These are phyloP conservation scores for Hypsopygia costalis DNA, from an alignment of 2,888 invertebrate species.

Conservation along the genomic window DNA sequence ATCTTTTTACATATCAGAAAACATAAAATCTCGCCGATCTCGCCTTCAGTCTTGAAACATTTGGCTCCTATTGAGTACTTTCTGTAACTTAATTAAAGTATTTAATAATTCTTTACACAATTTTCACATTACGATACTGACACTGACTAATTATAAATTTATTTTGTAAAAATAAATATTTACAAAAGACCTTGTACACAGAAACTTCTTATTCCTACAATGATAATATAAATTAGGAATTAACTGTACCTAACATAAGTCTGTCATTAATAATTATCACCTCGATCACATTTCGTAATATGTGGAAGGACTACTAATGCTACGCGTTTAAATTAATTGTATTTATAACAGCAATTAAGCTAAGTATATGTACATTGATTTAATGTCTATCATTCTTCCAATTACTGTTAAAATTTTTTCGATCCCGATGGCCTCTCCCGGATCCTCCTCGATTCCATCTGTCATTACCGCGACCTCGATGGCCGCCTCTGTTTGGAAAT, in stretches of 20 bases:
- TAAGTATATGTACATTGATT: conserved; percentile 20
- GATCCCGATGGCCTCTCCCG: conserved; percentile 67
- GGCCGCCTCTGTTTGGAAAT: conserved; percentile 64
- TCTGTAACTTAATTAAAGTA: conserved; percentile 38
- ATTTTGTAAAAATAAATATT: conserved; percentile 50
- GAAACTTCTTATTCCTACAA: conserved; percentile 35
- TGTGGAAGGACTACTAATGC: conserved; percentile 51
- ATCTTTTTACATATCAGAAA: conserved; percentile 8
- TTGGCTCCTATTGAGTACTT: conserved; percentile 74
- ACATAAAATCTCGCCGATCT: conserved; percentile 46
- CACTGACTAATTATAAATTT: conserved; percentile 28
- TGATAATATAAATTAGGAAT: conserved; percentile 44
- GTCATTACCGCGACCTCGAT: conserved; percentile 67
- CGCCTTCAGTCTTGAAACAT: conserved; percentile 77
- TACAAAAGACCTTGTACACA: conserved; percentile 37
- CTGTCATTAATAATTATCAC: conserved; percentile 59
- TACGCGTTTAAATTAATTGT: conserved; percentile 34
- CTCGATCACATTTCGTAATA: conserved; percentile 59
- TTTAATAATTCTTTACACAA: conserved; percentile 26
- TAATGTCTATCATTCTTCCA: conserved; percentile 79
- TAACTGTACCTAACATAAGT: conserved; percentile 42
- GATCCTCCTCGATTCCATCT: conserved; percentile 69
- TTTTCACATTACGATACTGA: conserved; percentile 27
- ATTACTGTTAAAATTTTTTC: conserved; percentile 73
- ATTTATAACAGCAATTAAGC: conserved; percentile 14